These are phyloP conservation scores for Polymixis flavicincta DNA, from an alignment of 2,888 invertebrate species.

Conservation along the genomic window DNA sequence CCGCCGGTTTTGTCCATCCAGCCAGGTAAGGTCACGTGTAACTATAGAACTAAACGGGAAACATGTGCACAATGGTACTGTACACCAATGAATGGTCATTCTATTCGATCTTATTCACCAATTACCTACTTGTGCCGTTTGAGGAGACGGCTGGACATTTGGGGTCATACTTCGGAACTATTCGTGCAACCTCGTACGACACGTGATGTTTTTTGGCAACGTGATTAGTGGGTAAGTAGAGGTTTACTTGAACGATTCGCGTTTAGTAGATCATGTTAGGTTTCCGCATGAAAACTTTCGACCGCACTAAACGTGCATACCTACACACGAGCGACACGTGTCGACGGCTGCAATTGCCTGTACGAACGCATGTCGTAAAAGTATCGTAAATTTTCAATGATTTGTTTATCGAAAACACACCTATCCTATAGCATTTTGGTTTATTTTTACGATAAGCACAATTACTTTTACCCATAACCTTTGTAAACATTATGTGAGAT, in stretches of 20 bases:
- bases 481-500: too few relatives aligned
- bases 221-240: not conserved
- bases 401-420: not conserved
- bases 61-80: slow-evolving; percentile 43
- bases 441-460: not conserved
- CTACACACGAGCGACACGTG: too few relatives aligned
- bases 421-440: not conserved
- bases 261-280: not conserved
- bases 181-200: slow-evolving; percentile 39
- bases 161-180: slow-evolving; percentile 36
- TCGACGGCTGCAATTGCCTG: too few relatives aligned
- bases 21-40: slow-evolving; percentile 27
- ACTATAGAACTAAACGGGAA: slow-evolving; percentile 31
- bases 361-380: not conserved
- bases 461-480: not conserved
- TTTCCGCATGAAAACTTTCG: not conserved
- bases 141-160: slow-evolving; percentile 43
- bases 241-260: not conserved
- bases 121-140: slow-evolving; percentile 77
- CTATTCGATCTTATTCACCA: slow-evolving; percentile 60
- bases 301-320: not conserved
- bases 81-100: slow-evolving; percentile 55
- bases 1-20: slow-evolving; percentile 1
- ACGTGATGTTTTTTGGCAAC: slow-evolving; percentile 25
- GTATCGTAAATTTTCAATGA: not conserved